These are phyloP conservation scores for Aporophyla nigra DNA, from an alignment of 2,888 invertebrate species.

Conservation along the genomic window DNA sequence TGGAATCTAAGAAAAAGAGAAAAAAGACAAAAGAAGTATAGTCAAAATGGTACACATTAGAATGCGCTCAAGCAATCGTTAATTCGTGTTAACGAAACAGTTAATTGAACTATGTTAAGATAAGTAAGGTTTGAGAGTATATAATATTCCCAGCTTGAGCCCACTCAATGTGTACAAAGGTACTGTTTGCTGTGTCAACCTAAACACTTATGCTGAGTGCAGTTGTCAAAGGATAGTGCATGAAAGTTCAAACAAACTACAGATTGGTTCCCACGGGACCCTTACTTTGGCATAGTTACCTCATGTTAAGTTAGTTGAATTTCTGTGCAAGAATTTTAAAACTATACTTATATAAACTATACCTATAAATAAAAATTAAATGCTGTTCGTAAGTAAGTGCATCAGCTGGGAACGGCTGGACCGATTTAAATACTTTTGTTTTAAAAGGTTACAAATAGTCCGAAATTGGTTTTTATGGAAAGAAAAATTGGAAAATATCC, in stretches of 20 bases:
- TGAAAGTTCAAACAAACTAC: conserved; percentile 83
- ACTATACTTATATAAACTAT: not conserved
- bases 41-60: conserved; percentile 52
- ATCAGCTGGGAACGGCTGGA: not conserved
- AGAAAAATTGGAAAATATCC: not conserved
- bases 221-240: conserved; percentile 72
- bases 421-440: too few relatives aligned
- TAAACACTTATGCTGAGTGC: conserved; percentile 63
- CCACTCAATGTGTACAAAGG: conserved; percentile 49
- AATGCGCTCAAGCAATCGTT: conserved; percentile 58
- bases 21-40: conserved; percentile 24
- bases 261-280: conserved; percentile 66
- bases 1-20: conserved; percentile 34
- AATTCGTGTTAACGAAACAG: conserved; percentile 33
- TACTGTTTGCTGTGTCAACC: conserved; percentile 48
- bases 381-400: not conserved
- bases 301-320: conserved; percentile 78
- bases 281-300: conserved; percentile 73
- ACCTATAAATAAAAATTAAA: not conserved
- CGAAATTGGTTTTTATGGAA: not conserved
- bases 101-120: conserved; percentile 44
- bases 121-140: conserved; percentile 9
- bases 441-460: not conserved
- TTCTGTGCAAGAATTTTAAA: conserved; percentile 64
- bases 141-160: conserved; percentile 48